Conservation (phyloP, 2,797 vertebrate species). For the Gallinago stenura region DNA sequence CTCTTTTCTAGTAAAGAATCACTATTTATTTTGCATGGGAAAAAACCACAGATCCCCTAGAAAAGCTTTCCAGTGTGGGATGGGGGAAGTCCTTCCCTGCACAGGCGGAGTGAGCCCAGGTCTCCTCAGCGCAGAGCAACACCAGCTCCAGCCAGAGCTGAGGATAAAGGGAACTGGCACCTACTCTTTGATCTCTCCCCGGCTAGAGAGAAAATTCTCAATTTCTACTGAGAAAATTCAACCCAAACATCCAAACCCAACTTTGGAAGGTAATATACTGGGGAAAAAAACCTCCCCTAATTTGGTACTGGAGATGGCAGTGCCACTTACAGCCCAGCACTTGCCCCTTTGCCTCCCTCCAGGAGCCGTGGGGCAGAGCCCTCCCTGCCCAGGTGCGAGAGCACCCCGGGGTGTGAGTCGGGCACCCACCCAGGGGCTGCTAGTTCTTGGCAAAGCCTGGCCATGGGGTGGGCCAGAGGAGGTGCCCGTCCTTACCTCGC, state of each 20-base stretch:
- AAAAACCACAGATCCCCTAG: neutral
- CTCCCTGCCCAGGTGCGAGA: neutral
- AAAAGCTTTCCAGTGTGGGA: neutral
- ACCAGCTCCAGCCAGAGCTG: neutral
- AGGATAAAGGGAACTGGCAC: neutral
- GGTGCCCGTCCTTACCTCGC: constrained; percentile 84
- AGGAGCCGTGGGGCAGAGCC: neutral
- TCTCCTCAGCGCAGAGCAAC: neutral
- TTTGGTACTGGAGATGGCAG: neutral
- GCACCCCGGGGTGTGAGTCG: neutral
- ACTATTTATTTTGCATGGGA: neutral
- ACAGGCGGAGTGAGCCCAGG: neutral
- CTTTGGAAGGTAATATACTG: neutral
- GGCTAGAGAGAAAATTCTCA: neutral
- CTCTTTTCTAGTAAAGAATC: neutral
- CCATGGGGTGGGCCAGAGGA: accelerated
- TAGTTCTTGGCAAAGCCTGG: neutral
- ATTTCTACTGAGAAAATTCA: neutral
- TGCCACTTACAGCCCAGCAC: neutral
- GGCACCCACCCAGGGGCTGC: neutral
- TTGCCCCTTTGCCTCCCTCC: too few relatives aligned
- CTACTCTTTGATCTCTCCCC: neutral
- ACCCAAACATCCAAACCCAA: neutral
- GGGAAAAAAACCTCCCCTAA: too few relatives aligned
- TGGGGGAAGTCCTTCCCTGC: neutral